A percentile compares a stretch with the other conserved stretches of the same genome.
Conservation (phyloP, 2,888 invertebrate genomes). For the Pilophorus perplexus region DNA sequence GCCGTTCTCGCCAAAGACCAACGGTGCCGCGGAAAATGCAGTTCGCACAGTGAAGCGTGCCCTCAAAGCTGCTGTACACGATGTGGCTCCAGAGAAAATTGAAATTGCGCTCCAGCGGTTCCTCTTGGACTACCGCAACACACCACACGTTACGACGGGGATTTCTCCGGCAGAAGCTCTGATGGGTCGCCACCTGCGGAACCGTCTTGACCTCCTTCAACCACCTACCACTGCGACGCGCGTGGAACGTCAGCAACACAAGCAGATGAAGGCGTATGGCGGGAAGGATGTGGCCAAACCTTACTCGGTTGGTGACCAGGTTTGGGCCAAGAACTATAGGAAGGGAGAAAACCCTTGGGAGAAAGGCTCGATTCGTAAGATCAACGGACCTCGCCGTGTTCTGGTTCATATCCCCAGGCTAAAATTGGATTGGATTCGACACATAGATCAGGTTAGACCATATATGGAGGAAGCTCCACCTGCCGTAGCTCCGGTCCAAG, state of each 20-base stretch:
- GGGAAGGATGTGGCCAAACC: neutral
- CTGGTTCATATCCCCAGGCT: neutral
- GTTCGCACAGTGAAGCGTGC: too few relatives aligned
- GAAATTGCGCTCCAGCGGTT: too few relatives aligned
- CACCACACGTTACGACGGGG: neutral
- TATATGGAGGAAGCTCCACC: too few relatives aligned
- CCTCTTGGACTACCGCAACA: too few relatives aligned
- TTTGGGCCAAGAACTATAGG: constrained; percentile 4
- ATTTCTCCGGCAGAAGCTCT: constrained; percentile 10
- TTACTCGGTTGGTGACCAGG: neutral
- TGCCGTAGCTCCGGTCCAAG: too few relatives aligned
- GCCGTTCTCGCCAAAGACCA: constrained; percentile 6
- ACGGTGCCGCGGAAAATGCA: constrained; percentile 26
- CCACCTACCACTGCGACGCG: neutral
- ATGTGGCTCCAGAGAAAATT: constrained; percentile 1
- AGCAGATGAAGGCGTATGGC: too few relatives aligned
- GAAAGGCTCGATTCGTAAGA: neutral
- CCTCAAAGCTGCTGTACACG: neutral
- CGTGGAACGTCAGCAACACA: too few relatives aligned
- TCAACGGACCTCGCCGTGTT: neutral
- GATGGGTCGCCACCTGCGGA: constrained; percentile 2
- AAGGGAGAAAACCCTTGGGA: constrained; percentile 6
- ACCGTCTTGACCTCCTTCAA: neutral
- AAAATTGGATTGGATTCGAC: neutral
- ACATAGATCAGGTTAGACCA: neutral